Conservation (phyloP, 1,140 invertebrate species). For the Triops cancriformis region DNA sequence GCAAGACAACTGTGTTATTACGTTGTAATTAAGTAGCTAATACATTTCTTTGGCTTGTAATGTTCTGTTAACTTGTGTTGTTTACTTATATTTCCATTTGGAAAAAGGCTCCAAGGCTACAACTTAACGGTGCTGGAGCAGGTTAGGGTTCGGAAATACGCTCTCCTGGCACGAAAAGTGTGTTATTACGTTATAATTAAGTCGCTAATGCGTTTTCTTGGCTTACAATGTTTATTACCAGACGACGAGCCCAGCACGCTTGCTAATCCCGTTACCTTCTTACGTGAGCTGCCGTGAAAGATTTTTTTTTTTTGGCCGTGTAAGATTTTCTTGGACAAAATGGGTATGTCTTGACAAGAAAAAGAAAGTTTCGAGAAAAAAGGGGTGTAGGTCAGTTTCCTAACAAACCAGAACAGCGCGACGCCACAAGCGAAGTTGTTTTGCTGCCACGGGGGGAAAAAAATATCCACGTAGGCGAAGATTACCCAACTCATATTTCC, state of each 20-base stretch:
- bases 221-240: background rate
- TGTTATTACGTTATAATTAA: background rate
- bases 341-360: background rate
- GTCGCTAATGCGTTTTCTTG: background rate
- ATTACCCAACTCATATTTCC: background rate
- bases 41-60: background rate
- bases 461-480: background rate
- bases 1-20: too few species aligned
- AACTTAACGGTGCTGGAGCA: too few species aligned
- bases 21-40: background rate
- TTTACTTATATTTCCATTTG: too few species aligned
- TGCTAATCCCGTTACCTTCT: background rate
- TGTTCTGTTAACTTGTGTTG: too few species aligned
- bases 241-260: background rate
- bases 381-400: background rate
- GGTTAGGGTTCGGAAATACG: too few species aligned
- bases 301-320: background rate
- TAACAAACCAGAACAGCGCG: background rate
- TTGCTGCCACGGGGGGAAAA: background rate
- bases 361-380: background rate
- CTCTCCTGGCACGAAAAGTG: too few species aligned
- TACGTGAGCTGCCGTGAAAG: background rate
- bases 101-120: too few species aligned
- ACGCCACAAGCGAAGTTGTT: background rate
- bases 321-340: background rate